Conservation (phyloP, 2,797 vertebrate genomes). For the Arrhamphus sclerolepis region DNA sequence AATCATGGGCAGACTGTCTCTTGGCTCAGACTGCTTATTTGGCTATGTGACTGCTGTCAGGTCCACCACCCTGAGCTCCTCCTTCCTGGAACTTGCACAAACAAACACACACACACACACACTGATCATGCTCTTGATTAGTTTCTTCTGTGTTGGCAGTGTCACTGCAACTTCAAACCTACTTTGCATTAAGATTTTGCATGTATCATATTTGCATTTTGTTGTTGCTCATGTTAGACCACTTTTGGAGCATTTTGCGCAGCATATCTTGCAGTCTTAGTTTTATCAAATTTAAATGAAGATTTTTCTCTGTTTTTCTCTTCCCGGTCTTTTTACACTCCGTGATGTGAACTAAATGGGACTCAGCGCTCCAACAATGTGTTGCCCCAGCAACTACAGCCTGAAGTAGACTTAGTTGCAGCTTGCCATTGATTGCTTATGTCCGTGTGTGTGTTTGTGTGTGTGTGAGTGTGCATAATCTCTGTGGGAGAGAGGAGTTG, state of each 20-base stretch:
- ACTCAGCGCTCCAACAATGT: conserved; percentile 4
- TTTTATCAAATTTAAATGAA: background rate
- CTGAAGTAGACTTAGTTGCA: conserved; percentile 8
- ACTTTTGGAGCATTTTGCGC: conserved; percentile 15
- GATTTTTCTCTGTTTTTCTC: background rate
- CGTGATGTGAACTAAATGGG: conserved; percentile 1
- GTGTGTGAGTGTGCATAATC: conserved; percentile 37
- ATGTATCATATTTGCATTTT: conserved; percentile 5
- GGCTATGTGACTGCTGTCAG: conserved; percentile 67
- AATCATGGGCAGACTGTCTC: conserved; percentile 38
- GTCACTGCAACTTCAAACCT: conserved; percentile 18
- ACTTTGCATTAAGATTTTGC: conserved; percentile 53
- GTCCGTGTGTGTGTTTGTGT: conserved; percentile 21
- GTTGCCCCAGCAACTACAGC: conserved; percentile 1
- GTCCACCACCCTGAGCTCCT: conserved; percentile 42
- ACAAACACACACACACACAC: conserved; percentile 1
- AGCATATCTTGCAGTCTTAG: too few species aligned
- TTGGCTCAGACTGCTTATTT: conserved; percentile 37
- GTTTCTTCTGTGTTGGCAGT: background rate
- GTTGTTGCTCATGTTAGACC: background rate
- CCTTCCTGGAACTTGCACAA: conserved; percentile 7
- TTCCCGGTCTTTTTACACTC: background rate
- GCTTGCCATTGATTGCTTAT: conserved; percentile 1
- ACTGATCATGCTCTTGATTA: conserved; percentile 18
- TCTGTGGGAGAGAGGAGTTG: conserved; percentile 62